A percentile compares a stretch with the other conserved stretches of the same genome.
Evolutionary conservation across 2,797 vertebrate species (phyloP).

Genomic region (Sebastiscus tertius): DNA sequence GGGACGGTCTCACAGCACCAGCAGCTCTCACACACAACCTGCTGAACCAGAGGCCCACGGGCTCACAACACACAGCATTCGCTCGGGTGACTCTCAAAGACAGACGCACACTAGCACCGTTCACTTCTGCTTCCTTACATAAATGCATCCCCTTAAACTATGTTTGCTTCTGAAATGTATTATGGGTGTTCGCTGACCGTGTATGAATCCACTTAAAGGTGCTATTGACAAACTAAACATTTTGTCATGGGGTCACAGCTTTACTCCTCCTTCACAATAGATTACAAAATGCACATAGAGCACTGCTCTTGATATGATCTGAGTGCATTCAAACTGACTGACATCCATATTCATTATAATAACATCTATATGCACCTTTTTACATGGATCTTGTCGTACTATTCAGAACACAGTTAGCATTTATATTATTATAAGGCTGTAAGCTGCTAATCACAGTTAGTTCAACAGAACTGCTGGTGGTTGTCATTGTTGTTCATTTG

Average conservation of each 20-base stretch:
- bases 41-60: conserved; percentile 48
- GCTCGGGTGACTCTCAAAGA: conserved; percentile 71
- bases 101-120: conserved; percentile 32
- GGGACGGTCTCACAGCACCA: conserved; percentile 65
- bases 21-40: conserved; percentile 60
- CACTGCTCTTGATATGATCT: neutral
- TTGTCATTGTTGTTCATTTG: neutral
- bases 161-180: conserved; percentile 38
- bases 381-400: neutral
- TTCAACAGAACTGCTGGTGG: neutral
- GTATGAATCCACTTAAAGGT: conserved; percentile 38
- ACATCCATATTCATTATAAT: neutral
- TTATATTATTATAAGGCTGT: neutral
- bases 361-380: neutral
- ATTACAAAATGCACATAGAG: conserved; percentile 47
- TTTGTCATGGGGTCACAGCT: conserved; percentile 56
- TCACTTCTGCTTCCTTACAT: conserved; percentile 30
- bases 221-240: conserved; percentile 47
- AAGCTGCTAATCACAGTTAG: neutral
- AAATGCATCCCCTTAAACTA: conserved; percentile 11
- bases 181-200: conserved; percentile 60
- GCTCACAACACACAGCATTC: conserved; percentile 34
- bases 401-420: neutral
- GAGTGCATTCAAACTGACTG: neutral
- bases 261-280: conserved; percentile 24